phyloP scores from a whole-genome alignment of 2,113 vertebrate genomes.

The Tachuris rubrigastra region DNA sequence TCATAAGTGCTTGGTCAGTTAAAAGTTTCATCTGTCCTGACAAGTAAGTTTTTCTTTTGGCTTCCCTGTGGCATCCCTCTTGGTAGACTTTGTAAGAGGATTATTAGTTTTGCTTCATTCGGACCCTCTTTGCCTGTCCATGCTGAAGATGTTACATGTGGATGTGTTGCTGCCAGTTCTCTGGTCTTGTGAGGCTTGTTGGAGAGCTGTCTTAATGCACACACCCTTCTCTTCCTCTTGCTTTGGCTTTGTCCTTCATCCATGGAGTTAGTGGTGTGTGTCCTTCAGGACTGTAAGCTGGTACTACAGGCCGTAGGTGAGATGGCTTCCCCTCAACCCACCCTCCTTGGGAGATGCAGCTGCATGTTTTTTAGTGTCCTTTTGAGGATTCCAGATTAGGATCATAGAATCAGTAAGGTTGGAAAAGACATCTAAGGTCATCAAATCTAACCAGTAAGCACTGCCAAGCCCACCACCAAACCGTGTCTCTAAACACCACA shows the following conservation, averaged over 20 bases:
- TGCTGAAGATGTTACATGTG: not conserved
- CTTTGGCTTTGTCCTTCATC: not conserved
- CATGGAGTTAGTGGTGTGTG: rapidly evolving
- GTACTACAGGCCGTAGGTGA: not conserved
- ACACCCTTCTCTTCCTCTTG: not conserved
- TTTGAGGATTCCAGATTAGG: not conserved
- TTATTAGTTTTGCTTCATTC: not conserved
- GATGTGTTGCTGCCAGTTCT: not conserved
- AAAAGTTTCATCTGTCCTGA: not conserved
- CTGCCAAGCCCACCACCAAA: not conserved
- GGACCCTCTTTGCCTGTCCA: not conserved
- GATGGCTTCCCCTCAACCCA: not conserved
- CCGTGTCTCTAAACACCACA: not conserved
- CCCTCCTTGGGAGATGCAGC: not conserved
- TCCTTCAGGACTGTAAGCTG: not conserved
- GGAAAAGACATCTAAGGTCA: not conserved
- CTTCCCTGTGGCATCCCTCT: not conserved
- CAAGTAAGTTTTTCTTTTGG: constrained; percentile 2
- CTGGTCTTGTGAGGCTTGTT: not conserved
- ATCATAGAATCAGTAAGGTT: not conserved
- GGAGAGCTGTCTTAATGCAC: not conserved
- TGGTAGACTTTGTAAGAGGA: not conserved
- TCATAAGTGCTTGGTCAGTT: not conserved
- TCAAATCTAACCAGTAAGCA: not conserved
- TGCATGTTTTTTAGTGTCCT: not conserved